Evolutionary conservation across 2,888 invertebrate genomes (phyloP).

Genomic region (Rotaria sp.): DNA sequence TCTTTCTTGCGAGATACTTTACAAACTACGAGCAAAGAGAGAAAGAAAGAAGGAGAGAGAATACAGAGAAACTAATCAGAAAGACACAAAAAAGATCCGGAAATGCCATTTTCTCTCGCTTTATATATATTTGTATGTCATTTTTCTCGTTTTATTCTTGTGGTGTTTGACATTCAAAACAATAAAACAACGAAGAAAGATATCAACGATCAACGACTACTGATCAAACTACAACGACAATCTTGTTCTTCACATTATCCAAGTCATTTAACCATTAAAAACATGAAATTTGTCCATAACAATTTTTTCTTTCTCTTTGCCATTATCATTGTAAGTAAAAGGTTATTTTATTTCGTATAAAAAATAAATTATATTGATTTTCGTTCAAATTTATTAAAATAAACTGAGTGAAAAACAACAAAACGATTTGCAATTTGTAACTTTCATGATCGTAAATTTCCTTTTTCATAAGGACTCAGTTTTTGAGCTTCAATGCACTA

Average conservation of each 20-base stretch:
- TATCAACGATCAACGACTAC: neutral
- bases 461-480: too few species aligned
- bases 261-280: neutral
- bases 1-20: too few species aligned
- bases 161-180: neutral
- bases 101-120: neutral
- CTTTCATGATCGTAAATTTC: too few species aligned
- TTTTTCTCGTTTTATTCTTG: neutral
- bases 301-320: neutral
- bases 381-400: too few species aligned
- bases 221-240: neutral
- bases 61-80: too few species aligned
- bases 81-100: too few species aligned
- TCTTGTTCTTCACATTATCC: neutral
- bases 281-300: neutral
- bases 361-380: too few species aligned
- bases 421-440: too few species aligned
- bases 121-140: neutral
- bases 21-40: neutral
- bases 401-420: too few species aligned
- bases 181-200: neutral
- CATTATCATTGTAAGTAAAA: neutral
- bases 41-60: neutral
- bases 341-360: neutral
- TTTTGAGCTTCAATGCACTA: too few species aligned